These are phyloP conservation scores for Brachypalpus laphriformis DNA, from an alignment of 2,888 invertebrate species.

Conservation along the genomic window DNA sequence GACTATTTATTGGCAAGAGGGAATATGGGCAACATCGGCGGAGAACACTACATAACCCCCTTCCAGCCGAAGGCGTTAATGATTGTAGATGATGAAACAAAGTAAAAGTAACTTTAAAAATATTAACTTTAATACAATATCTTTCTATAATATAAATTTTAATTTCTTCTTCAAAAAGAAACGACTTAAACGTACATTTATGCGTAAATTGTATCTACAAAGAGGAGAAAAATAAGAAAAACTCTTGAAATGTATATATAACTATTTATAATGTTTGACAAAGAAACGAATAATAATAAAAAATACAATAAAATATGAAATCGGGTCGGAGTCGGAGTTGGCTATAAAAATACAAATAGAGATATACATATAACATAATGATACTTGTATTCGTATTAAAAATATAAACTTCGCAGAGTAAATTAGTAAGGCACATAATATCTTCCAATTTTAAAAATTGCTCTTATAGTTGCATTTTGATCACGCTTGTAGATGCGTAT, in stretches of 20 bases:
- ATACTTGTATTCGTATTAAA: slow-evolving; percentile 46
- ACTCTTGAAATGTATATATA: slow-evolving; percentile 12
- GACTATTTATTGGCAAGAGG: too few relatives aligned
- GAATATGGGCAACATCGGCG: too few relatives aligned
- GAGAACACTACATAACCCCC: too few relatives aligned
- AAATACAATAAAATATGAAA: slow-evolving; percentile 6
- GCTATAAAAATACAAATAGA: slow-evolving; percentile 38
- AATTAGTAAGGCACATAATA: slow-evolving; percentile 73
- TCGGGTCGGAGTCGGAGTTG: slow-evolving; percentile 51
- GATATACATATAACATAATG: slow-evolving; percentile 44
- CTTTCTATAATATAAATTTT: slow-evolving; percentile 15
- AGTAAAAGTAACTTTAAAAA: too few relatives aligned
- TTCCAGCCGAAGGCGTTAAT: too few relatives aligned
- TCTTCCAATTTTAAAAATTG: slow-evolving; percentile 69
- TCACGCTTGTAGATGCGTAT: slow-evolving; percentile 49
- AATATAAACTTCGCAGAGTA: slow-evolving; percentile 51
- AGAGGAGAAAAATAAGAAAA: slow-evolving; percentile 20
- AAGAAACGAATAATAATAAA: slow-evolving; percentile 7
- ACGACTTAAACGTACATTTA: slow-evolving; percentile 45
- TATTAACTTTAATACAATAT: slow-evolving; percentile 26
- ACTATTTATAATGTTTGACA: slow-evolving; percentile 31
- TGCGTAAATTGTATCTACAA: slow-evolving; percentile 50
- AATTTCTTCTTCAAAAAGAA: slow-evolving; percentile 40
- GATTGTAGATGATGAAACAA: too few relatives aligned
- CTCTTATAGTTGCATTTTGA: slow-evolving; percentile 67